Evolutionary conservation across 2,888 invertebrate genomes (phyloP).

Genomic region (Stenurella melanura): DNA sequence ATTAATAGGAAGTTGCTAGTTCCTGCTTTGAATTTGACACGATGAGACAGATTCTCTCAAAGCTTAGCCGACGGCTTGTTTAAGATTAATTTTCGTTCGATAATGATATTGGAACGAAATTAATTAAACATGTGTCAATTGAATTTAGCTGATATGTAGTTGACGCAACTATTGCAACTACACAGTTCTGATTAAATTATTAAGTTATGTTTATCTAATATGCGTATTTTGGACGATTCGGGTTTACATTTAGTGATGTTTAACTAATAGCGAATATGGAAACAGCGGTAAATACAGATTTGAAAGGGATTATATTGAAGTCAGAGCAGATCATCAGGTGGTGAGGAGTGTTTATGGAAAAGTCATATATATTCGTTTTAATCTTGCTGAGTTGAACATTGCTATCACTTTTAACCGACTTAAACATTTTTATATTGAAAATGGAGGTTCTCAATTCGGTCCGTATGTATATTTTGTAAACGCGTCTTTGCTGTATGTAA

Average conservation of each 20-base stretch:
- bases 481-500: too few species aligned
- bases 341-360: too few species aligned
- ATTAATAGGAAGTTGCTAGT: conserved; percentile 60
- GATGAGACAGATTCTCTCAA: conserved; percentile 52
- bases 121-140: conserved; percentile 35
- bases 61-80: conserved; percentile 55
- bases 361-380: too few species aligned
- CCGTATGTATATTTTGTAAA: too few species aligned
- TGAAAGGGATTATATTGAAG: neutral
- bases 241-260: neutral
- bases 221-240: neutral
- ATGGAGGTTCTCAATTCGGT: too few species aligned
- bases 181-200: conserved; percentile 25
- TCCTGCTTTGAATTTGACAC: conserved; percentile 52
- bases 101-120: conserved; percentile 26
- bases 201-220: conserved; percentile 18
- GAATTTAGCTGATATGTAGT: conserved; percentile 7
- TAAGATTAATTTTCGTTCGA: conserved; percentile 60
- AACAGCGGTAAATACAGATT: neutral
- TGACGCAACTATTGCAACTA: conserved; percentile 14
- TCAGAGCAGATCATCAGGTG: neutral
- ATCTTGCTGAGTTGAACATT: too few species aligned
- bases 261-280: conserved; percentile 4
- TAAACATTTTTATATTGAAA: too few species aligned
- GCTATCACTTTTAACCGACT: too few species aligned